Evolutionary conservation across 1,140 invertebrate species (phyloP).

Genomic region (Diabrotica undecimpunctata): DNA sequence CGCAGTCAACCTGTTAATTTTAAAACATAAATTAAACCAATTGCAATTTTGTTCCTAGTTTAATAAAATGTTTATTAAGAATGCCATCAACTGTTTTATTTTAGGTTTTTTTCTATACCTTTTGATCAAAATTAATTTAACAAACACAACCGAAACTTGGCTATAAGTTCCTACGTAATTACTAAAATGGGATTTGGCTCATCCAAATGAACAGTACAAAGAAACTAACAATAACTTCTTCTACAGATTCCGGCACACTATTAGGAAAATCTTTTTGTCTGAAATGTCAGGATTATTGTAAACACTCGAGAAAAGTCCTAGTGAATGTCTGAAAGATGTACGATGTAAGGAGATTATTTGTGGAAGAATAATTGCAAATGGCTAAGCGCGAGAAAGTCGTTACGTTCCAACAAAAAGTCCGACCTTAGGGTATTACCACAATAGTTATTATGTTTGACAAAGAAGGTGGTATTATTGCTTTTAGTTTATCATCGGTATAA

Average conservation of each 20-base stretch:
- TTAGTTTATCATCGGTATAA: too few species aligned
- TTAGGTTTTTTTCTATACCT: too few species aligned
- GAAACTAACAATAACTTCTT: not conserved
- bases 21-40: too few species aligned
- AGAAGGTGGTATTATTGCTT: too few species aligned
- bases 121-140: too few species aligned
- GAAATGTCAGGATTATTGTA: not conserved
- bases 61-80: too few species aligned
- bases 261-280: slow-evolving; percentile 1
- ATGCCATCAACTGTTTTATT: too few species aligned
- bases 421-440: not conserved
- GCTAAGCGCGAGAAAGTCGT: not conserved
- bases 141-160: too few species aligned
- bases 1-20: too few species aligned
- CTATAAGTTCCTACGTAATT: not conserved
- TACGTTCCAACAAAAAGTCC: not conserved
- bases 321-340: not conserved
- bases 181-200: not conserved
- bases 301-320: not conserved
- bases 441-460: too few species aligned
- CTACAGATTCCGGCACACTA: not conserved
- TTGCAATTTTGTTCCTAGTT: too few species aligned
- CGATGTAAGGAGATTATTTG: slow-evolving; percentile 2
- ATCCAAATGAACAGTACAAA: not conserved
- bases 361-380: not conserved